Percentiles rank a stretch among this genome's conserved stretches.
phyloP scores from a whole-genome alignment of 2,113 vertebrate species.

The Lampris incognitus region DNA sequence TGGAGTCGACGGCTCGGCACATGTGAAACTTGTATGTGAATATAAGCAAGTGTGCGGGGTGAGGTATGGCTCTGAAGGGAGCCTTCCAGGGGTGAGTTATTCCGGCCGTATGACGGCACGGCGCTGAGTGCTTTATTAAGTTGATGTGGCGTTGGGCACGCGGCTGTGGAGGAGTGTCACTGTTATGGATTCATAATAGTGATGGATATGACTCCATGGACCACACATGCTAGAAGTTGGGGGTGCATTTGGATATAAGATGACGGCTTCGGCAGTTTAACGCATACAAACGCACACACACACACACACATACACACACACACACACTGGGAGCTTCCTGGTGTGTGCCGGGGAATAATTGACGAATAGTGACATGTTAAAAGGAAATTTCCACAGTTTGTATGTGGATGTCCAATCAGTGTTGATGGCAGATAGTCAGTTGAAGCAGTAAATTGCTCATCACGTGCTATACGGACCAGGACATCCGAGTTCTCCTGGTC shows the following conservation, averaged over 20 bases:
- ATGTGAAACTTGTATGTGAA: background rate
- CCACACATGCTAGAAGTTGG: background rate
- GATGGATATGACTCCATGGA: slow-evolving; percentile 55
- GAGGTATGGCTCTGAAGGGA: slow-evolving; percentile 32
- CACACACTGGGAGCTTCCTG: background rate
- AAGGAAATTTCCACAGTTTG: slow-evolving; percentile 1
- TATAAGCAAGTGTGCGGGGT: background rate
- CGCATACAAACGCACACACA: slow-evolving; percentile 41
- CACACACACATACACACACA: slow-evolving; percentile 28
- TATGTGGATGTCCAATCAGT: no score
- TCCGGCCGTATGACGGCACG: slow-evolving; percentile 16
- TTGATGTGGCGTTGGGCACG: background rate
- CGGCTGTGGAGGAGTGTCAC: slow-evolving; percentile 41
- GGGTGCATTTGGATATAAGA: slow-evolving; percentile 27
- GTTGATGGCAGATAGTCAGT: no score
- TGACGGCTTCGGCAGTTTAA: background rate
- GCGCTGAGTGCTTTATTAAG: slow-evolving; percentile 21
- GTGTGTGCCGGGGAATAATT: slow-evolving; percentile 35
- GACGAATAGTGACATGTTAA: slow-evolving; percentile 54
- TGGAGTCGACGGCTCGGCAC: slow-evolving; percentile 20
- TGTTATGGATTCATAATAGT: slow-evolving; percentile 65
- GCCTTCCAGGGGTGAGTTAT: slow-evolving; percentile 27
- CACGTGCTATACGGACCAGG: no score
- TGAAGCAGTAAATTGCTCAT: no score
- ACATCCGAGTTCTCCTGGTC: no score